Evolutionary conservation across 2,797 vertebrate species (phyloP).

Genomic region (Danio jaintianensis): DNA sequence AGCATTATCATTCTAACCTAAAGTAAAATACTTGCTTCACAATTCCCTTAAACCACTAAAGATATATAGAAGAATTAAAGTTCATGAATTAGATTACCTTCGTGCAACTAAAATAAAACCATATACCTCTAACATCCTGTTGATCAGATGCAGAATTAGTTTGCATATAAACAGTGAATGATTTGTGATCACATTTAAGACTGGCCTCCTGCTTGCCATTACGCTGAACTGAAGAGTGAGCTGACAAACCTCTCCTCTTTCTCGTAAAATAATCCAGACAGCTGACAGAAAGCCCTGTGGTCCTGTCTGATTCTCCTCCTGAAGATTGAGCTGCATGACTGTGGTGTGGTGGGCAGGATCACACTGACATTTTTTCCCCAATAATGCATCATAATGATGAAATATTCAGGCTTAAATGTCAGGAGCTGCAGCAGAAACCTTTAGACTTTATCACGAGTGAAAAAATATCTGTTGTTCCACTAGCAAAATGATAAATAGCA

Average conservation of each 20-base stretch:
- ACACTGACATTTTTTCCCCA: constrained; percentile 22
- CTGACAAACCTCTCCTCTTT: constrained; percentile 1
- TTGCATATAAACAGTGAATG: constrained; percentile 8
- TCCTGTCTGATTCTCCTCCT: constrained; percentile 1
- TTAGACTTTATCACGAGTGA: neutral
- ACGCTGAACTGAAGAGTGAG: neutral
- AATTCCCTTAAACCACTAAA: neutral
- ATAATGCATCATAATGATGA: constrained; percentile 36
- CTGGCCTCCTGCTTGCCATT: constrained; percentile 17
- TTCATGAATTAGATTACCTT: neutral
- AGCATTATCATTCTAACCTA: too few species aligned
- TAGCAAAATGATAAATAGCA: neutral
- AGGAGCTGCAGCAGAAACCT: constrained; percentile 33
- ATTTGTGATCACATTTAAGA: constrained; percentile 2
- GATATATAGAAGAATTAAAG: neutral
- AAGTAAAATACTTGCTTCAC: neutral
- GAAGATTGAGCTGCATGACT: constrained; percentile 32
- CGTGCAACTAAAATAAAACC: neutral
- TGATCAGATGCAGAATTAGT: constrained; percentile 4
- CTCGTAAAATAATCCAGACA: constrained; percentile 6
- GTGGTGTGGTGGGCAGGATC: constrained; percentile 11
- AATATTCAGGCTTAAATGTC: constrained; percentile 47
- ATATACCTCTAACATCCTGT: neutral
- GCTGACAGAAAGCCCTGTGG: constrained; percentile 13
- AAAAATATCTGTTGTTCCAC: constrained; percentile 8